These are phyloP conservation scores for Molorchus minor DNA, from an alignment of 2,888 invertebrate species.

Conservation along the genomic window DNA sequence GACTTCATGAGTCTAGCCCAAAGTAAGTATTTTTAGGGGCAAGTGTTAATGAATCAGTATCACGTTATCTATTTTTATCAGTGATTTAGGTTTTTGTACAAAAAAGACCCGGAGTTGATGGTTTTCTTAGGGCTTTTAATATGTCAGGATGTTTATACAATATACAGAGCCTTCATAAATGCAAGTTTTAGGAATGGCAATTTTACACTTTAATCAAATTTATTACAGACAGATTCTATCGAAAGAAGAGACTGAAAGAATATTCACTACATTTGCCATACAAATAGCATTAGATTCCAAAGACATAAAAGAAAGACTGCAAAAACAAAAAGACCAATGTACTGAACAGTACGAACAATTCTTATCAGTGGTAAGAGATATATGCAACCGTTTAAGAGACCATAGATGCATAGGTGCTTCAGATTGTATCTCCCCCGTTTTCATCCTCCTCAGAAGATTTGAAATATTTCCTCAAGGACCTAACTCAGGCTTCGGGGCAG, in stretches of 20 bases:
- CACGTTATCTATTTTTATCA: too few species aligned
- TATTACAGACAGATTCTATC: constrained; percentile 32
- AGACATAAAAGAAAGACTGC: constrained; percentile 34
- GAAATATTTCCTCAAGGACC: constrained; percentile 36
- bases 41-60: too few species aligned
- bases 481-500: constrained; percentile 41
- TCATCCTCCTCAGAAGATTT: constrained; percentile 45
- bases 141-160: too few species aligned
- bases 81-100: too few species aligned
- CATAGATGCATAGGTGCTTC: constrained; percentile 36
- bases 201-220: too few species aligned
- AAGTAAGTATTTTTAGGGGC: constrained; percentile 38
- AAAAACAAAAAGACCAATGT: constrained; percentile 37
- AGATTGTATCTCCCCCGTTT: constrained; percentile 45
- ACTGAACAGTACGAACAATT: constrained; percentile 35
- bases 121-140: too few species aligned
- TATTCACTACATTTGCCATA: constrained; percentile 38
- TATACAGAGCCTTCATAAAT: too few species aligned
- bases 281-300: constrained; percentile 37
- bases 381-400: constrained; percentile 42
- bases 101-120: too few species aligned
- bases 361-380: constrained; percentile 39
- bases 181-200: too few species aligned
- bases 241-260: constrained; percentile 39
- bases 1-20: constrained; percentile 37